Base-by-base conservation (phyloP, 2,888 invertebrate species). In the Xiphydria camelus region DNA sequence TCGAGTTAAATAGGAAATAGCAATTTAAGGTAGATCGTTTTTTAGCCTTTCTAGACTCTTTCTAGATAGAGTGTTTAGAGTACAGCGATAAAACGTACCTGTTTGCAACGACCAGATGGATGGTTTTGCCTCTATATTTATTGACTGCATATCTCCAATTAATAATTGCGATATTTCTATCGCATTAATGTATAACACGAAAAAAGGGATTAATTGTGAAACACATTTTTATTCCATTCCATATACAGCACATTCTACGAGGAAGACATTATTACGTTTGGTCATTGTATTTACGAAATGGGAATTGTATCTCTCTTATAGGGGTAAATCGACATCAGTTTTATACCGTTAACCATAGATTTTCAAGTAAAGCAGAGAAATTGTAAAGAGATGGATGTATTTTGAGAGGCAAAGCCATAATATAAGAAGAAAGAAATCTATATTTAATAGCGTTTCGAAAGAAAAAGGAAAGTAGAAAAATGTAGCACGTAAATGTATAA, bases 61-160 rank as follows among this genome's bases (percentile, higher is more conserved):
- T 46, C 34, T 23, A 41, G 41, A 21, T 41, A 38, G 41, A 34
- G 36, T 43, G 55, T 55, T 45, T 66, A 63, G n/a, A n/a, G 64
- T 60, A 62, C 65, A 68, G 61, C 61, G 62, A 65, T 62, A 51
- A 59, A 53, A 59, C 59, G 68, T 68, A 68, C 67, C 68, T 68
- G 67, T 65, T 62, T 60, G 51, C 52, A 63, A 56, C 48, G 67
- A 68, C 68, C 68, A 66, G 58, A 60, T 50, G 53, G 48, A 40
- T 50, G 56, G 46, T 51, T 61, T 64, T 55, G 59, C 61, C 61
- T 61, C 61, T 54, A 48, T 18, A 31, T n/a, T n/a, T 29, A 12
- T 29, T 7, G 12, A 29, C 12, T 29, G 29, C 29, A 14, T 29
- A 14, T 29, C 15, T 15, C 29, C 15, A 29, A 14, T 4, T 29